Evolutionary conservation across 2,797 vertebrate species (phyloP).

Genomic region (Hylomyscus alleni): DNA sequence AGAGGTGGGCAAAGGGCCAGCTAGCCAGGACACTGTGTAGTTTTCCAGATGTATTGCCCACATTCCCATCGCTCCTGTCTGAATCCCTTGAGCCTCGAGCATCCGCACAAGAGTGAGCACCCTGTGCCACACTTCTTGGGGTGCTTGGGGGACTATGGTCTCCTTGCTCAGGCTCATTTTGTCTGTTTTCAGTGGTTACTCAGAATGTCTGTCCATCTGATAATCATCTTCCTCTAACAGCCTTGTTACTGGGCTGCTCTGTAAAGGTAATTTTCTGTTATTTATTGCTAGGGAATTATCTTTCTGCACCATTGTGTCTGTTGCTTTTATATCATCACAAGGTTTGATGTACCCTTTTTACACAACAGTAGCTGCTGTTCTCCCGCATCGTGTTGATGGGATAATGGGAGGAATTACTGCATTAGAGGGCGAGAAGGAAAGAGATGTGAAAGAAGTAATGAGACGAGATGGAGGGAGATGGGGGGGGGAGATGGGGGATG

Average conservation of each 20-base stretch:
- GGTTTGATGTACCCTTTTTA: background rate
- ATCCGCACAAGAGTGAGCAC: background rate
- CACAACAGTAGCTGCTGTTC: background rate
- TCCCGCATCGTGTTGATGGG: background rate
- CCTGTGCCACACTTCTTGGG: background rate
- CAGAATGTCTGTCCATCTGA: background rate
- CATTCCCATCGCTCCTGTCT: too few relatives aligned
- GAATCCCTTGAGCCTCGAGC: background rate
- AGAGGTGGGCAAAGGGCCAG: background rate
- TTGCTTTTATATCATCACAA: background rate
- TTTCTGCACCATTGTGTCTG: background rate
- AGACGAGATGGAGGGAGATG: background rate
- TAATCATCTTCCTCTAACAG: background rate
- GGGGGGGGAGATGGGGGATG: rapidly evolving
- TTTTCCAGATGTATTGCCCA: background rate
- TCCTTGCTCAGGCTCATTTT: background rate
- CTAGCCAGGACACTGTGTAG: background rate
- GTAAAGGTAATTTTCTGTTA: background rate
- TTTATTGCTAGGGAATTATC: slow-evolving; percentile 1
- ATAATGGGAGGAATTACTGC: background rate
- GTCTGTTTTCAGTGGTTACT: background rate
- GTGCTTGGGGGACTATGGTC: background rate
- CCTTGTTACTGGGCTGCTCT: background rate
- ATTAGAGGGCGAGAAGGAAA: background rate
- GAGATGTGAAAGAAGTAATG: background rate